A percentile compares a stretch with the other conserved stretches of the same genome.
These are phyloP conservation scores for Amblyopsis rosae DNA, from an alignment of 2,113 vertebrate genomes.

Conservation along the genomic window DNA sequence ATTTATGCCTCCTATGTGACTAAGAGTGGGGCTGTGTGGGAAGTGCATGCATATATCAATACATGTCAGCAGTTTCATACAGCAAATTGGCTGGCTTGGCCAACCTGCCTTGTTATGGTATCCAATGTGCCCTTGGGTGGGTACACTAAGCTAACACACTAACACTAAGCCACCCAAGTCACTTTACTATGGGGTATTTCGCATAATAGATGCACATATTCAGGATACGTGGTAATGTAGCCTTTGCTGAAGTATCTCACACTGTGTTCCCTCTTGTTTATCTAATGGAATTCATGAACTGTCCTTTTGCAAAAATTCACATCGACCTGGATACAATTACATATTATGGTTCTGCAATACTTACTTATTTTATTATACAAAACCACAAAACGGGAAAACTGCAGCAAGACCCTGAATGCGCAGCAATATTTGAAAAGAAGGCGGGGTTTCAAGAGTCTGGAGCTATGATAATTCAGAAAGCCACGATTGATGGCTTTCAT, in stretches of 20 bases:
- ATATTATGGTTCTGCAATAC: not conserved
- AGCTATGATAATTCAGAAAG: too few relatives aligned
- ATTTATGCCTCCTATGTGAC: constrained; percentile 56
- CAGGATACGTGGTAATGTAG: constrained; percentile 12
- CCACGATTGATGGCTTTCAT: too few relatives aligned
- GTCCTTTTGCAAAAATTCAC: not conserved
- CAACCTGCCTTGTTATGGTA: constrained; percentile 27
- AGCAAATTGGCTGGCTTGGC: constrained; percentile 54
- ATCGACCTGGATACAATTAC: not conserved
- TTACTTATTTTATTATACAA: too few relatives aligned
- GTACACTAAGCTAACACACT: constrained; percentile 47
- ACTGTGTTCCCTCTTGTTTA: not conserved
- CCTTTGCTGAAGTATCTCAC: not conserved
- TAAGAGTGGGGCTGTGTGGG: constrained; percentile 40
- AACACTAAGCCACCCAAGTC: constrained; percentile 5
- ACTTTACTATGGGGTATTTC: constrained; percentile 31
- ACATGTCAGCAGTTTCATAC: constrained; percentile 51
- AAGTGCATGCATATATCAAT: constrained; percentile 62
- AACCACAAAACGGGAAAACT: too few relatives aligned
- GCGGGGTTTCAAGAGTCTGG: too few relatives aligned
- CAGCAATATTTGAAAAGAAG: too few relatives aligned
- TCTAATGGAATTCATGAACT: constrained; percentile 4
- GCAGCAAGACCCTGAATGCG: too few relatives aligned
- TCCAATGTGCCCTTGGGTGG: constrained; percentile 48
- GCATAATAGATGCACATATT: constrained; percentile 7